Conservation (phyloP, 64 coral and sea anemone genomes). For the Stylophora pistillata region DNA sequence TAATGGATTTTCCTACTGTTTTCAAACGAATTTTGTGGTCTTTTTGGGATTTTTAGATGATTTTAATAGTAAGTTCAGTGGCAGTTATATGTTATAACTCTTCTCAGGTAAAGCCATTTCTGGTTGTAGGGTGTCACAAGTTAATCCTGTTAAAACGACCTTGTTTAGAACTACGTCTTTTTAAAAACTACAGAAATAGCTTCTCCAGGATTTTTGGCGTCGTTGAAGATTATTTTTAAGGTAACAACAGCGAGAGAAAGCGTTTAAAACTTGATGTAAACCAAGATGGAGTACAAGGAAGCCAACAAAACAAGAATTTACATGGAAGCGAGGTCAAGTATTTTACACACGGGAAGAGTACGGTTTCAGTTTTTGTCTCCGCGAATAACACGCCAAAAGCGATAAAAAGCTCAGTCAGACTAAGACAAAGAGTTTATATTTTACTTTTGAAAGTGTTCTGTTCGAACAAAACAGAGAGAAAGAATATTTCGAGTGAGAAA, state of each 20-base stretch:
- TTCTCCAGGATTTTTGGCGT: background rate
- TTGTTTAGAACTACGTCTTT: constrained; percentile 19
- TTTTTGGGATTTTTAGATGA: constrained; percentile 82
- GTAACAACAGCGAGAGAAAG: background rate
- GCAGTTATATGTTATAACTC: constrained; percentile 72
- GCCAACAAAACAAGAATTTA: constrained; percentile 65
- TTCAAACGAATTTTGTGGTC: constrained; percentile 69
- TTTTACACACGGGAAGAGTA: constrained; percentile 60
- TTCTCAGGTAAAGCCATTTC: constrained; percentile 60
- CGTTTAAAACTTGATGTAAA: constrained; percentile 65
- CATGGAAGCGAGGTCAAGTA: constrained; percentile 99
- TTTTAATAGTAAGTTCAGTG: constrained; percentile 96
- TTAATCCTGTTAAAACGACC: constrained; percentile 58
- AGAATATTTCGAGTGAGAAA: constrained; percentile 48
- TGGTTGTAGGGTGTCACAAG: constrained; percentile 57
- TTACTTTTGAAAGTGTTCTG: constrained; percentile 50
- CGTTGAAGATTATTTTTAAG: constrained; percentile 5
- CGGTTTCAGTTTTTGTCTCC: constrained; percentile 34
- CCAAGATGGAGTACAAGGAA: constrained; percentile 60
- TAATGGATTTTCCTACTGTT: constrained; percentile 57
- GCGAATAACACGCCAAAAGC: constrained; percentile 39
- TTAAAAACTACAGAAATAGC: background rate
- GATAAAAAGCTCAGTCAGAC: constrained; percentile 4
- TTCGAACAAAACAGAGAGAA: constrained; percentile 24
- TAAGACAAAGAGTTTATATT: constrained; percentile 24